A percentile compares a stretch with the other conserved stretches of the same genome.
phyloP scores from a whole-genome alignment of 1,140 invertebrate species.

The Drosophila hydei region DNA sequence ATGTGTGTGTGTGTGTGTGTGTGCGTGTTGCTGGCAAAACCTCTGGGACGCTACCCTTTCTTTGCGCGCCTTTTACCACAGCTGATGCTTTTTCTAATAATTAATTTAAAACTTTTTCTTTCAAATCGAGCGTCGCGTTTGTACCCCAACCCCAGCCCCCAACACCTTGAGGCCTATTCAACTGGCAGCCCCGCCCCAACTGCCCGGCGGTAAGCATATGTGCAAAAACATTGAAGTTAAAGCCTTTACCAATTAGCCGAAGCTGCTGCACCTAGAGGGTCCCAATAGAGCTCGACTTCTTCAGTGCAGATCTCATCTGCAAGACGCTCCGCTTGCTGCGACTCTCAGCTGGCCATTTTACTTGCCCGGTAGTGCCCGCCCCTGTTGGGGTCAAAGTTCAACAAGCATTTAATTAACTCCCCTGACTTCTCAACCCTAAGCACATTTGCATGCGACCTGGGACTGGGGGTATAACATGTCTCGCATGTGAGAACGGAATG shows the following conservation, averaged over 20 bases:
- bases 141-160: background rate
- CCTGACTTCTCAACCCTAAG: conserved; percentile 14
- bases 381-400: conserved; percentile 27
- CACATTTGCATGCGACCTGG: background rate
- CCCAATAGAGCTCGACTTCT: background rate
- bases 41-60: conserved; percentile 35
- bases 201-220: background rate
- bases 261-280: background rate
- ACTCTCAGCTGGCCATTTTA: too few species aligned
- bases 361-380: background rate
- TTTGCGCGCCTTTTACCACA: conserved; percentile 36
- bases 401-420: conserved; percentile 50
- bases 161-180: background rate
- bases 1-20: conserved; percentile 34
- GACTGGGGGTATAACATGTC: background rate
- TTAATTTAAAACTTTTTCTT: conserved; percentile 84
- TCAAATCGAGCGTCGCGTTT: conserved; percentile 47
- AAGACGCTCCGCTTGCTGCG: too few species aligned
- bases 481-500: conserved; percentile 1
- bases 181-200: background rate
- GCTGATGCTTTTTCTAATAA: conserved; percentile 83
- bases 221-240: conserved; percentile 14
- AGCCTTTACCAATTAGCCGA: conserved; percentile 53
- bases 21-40: conserved; percentile 45
- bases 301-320: too few species aligned